Conservation (phyloP, 1,140 invertebrate genomes). For the Aphis craccivora region DNA sequence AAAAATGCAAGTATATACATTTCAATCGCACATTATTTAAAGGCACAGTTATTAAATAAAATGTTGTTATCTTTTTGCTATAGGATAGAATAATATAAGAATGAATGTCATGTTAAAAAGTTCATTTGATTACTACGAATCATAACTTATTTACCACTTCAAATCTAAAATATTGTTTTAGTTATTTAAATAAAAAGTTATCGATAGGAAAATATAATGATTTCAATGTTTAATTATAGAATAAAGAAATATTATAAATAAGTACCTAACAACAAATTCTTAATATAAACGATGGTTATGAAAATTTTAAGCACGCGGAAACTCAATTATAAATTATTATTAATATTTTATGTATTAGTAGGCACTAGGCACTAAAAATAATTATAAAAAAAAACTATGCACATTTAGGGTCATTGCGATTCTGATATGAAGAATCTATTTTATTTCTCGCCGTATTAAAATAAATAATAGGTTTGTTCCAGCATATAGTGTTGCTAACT, state of each 20-base stretch:
- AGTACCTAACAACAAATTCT: background rate
- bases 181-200: background rate
- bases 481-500: no score
- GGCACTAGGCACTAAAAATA: background rate
- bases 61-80: background rate
- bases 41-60: background rate
- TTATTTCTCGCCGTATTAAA: background rate
- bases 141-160: background rate
- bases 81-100: background rate
- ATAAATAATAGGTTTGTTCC: no score
- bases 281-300: background rate
- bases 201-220: background rate
- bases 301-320: background rate
- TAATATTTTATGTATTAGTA: background rate
- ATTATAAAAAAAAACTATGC: background rate
- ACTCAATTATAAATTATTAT: background rate
- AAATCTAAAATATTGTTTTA: background rate
- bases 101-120: background rate
- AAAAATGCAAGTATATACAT: background rate
- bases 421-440: background rate
- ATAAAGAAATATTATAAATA: background rate
- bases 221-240: background rate
- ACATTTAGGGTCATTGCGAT: background rate
- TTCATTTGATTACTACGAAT: no score
- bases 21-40: background rate